A percentile compares a stretch with the other conserved stretches of the same genome.
phyloP scores from a whole-genome alignment of 2,888 invertebrate genomes.

The Drepanosiphum platanoidis region DNA sequence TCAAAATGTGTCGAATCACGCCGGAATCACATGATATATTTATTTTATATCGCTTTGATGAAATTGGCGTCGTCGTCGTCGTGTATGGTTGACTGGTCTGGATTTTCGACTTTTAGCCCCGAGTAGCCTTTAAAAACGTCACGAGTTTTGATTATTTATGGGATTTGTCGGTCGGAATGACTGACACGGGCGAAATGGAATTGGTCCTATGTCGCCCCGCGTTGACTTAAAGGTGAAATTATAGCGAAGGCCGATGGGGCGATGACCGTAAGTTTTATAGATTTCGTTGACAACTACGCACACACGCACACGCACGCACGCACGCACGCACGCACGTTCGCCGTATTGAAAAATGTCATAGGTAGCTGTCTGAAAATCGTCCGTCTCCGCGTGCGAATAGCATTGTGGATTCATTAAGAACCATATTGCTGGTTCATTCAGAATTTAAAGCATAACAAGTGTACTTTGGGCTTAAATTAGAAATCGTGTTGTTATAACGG shows the following conservation, averaged over 20 bases:
- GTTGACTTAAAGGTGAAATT: conserved; percentile 3
- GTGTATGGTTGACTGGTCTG: neutral
- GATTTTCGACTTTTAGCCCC: conserved; percentile 5
- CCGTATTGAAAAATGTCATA: neutral
- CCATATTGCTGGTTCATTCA: neutral
- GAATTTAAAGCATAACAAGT: conserved; percentile 4
- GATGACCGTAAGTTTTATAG: conserved; percentile 21
- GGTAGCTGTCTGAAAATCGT: neutral
- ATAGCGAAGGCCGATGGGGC: conserved; percentile 5
- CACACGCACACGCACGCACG: neutral
- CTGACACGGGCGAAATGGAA: conserved; percentile 24
- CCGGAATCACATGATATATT: too few relatives aligned
- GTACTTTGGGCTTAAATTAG: conserved; percentile 16
- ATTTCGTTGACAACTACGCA: conserved; percentile 4
- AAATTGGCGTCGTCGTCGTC: neutral
- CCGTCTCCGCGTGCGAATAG: neutral
- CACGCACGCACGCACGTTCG: neutral
- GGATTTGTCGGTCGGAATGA: conserved; percentile 21
- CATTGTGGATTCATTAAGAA: neutral
- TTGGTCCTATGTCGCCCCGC: neutral
- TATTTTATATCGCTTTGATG: neutral
- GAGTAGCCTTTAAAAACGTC: conserved; percentile 22
- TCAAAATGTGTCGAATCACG: neutral
- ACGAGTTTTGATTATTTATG: conserved; percentile 46
- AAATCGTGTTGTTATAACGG: conserved; percentile 27